Percentiles rank a stretch among this genome's conserved stretches.
Conservation (phyloP, 2,113 vertebrate species). For the Merops nubicus region DNA sequence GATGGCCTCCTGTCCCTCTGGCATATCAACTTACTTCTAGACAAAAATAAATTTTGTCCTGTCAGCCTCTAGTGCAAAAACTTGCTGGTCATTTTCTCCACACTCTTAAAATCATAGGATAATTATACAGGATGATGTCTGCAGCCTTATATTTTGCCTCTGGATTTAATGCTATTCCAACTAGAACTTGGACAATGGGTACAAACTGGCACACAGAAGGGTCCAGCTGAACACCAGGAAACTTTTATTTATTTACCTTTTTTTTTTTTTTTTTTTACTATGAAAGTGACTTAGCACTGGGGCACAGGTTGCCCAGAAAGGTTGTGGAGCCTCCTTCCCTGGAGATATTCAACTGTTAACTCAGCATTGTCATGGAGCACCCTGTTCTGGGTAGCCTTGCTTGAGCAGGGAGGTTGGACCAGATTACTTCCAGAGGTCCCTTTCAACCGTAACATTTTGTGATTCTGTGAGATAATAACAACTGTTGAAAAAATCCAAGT, state of each 20-base stretch:
- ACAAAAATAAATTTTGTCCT: not conserved
- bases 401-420: not conserved
- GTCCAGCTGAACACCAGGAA: not conserved
- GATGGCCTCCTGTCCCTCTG: no score
- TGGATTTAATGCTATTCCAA: not conserved
- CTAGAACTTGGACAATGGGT: not conserved
- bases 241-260: no score
- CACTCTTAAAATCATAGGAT: not conserved
- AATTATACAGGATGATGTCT: not conserved
- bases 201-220: not conserved
- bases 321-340: not conserved
- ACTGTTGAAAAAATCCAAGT: not conserved
- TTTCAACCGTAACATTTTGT: not conserved
- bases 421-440: not conserved
- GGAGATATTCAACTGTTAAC: not conserved
- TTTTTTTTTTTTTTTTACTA: not conserved
- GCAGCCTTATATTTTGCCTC: not conserved
- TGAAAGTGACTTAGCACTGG: not conserved
- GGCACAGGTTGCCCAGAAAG: no score
- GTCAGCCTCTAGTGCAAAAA: not conserved
- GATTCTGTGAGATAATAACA: not conserved
- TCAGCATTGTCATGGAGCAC: not conserved
- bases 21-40: no score
- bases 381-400: not conserved
- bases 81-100: not conserved